Evolutionary conservation across 2,113 vertebrate genomes (phyloP).

Genomic region (Nanorana parkeri): DNA sequence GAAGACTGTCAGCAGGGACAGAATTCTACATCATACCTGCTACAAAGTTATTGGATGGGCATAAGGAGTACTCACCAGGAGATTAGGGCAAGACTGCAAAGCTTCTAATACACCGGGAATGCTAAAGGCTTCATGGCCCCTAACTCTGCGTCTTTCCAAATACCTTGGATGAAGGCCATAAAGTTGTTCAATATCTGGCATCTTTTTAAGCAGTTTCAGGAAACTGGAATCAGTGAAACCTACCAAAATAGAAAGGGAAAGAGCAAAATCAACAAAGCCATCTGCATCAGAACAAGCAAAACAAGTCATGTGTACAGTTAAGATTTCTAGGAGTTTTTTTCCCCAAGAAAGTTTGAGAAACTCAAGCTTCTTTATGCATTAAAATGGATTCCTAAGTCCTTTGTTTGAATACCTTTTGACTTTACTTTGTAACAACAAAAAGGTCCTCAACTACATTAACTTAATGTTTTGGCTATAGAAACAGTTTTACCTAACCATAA

Average conservation of each 20-base stretch:
- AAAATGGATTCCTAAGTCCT: no score
- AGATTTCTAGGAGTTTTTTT: no score
- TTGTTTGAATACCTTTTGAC: no score
- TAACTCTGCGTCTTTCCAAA: conserved; percentile 91
- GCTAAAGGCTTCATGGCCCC: conserved; percentile 95
- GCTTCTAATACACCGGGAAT: conserved; percentile 97
- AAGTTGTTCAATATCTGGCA: conserved; percentile 96
- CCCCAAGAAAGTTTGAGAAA: no score
- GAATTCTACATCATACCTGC: conserved; percentile 38
- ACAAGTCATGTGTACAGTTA: neutral
- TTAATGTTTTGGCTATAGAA: no score
- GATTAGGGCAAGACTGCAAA: conserved; percentile 92
- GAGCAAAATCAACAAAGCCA: neutral
- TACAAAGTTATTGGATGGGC: neutral
- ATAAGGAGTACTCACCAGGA: conserved; percentile 81
- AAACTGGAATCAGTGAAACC: conserved; percentile 98
- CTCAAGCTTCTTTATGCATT: no score
- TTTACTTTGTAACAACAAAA: no score
- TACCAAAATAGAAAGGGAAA: conserved; percentile 66
- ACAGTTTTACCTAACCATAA: no score
- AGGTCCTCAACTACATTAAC: no score
- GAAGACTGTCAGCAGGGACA: conserved; percentile 50
- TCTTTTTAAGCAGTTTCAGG: conserved; percentile 93
- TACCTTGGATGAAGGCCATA: conserved; percentile 97
- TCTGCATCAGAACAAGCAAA: neutral